Conservation (phyloP, 2,888 invertebrate genomes). For the Acleris literana region DNA sequence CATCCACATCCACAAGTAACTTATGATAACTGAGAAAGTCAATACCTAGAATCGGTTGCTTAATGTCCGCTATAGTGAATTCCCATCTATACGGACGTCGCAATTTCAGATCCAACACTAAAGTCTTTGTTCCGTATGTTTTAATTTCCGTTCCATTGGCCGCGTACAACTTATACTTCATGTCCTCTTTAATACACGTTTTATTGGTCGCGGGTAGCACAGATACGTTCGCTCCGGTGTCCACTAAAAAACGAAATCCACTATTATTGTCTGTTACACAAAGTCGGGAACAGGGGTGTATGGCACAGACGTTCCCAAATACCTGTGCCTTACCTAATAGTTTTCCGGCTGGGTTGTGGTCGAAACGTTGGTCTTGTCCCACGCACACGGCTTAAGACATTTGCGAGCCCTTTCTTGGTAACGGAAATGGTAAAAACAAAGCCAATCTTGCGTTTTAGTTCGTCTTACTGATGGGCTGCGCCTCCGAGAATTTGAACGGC, state of each 20-base stretch:
- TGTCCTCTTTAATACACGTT: neutral
- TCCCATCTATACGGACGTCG: neutral
- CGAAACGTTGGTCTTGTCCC: neutral
- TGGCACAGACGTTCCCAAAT: conserved; percentile 17
- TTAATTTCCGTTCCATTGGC: neutral
- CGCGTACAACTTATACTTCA: neutral
- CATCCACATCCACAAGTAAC: neutral
- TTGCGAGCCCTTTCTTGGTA: conserved; percentile 11
- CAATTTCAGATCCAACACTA: neutral
- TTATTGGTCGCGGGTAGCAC: neutral
- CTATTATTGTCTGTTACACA: neutral
- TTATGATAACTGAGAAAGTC: conserved; percentile 5
- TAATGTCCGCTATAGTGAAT: neutral
- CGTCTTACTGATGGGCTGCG: neutral
- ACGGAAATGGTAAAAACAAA: conserved; percentile 22
- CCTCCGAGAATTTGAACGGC: neutral
- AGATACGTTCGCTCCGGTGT: conserved; percentile 3
- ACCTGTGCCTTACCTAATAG: conserved; percentile 2
- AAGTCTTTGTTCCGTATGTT: neutral
- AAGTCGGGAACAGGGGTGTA: neutral
- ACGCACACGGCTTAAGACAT: conserved; percentile 4
- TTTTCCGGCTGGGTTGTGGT: neutral
- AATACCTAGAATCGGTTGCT: conserved; percentile 4
- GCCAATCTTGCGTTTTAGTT: neutral
- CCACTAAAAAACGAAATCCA: neutral